Evolutionary conservation across 2,113 vertebrate genomes (phyloP).

Genomic region (Petroica traversi): DNA sequence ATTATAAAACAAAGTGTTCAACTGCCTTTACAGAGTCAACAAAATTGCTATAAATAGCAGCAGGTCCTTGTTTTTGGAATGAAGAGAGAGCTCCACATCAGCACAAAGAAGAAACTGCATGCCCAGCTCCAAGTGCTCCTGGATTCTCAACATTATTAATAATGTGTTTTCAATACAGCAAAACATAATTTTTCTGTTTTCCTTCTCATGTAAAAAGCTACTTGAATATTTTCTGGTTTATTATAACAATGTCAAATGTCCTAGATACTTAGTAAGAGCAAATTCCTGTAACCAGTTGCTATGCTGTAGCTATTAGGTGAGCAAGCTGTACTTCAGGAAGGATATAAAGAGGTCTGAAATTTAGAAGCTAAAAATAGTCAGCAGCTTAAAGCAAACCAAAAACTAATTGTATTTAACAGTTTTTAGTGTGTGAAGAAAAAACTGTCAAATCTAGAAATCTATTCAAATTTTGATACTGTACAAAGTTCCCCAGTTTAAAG

Average conservation of each 20-base stretch:
- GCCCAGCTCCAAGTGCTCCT: neutral
- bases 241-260: neutral
- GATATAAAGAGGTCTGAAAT: neutral
- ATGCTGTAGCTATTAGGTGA: neutral
- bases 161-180: neutral
- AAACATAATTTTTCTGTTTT: neutral
- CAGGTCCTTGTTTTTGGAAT: neutral
- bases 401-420: neutral
- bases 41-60: neutral
- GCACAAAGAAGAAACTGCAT: neutral
- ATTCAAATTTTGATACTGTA: neutral
- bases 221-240: neutral
- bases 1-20: fast-evolving
- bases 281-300: neutral
- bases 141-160: neutral
- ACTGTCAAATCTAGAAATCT: neutral
- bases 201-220: neutral
- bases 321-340: neutral
- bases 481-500: neutral
- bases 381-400: neutral
- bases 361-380: neutral
- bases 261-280: neutral
- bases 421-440: neutral
- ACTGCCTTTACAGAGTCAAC: neutral
- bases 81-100: neutral